Conservation (phyloP, 2,113 vertebrate genomes). For the Cyanoliseus patagonus region DNA sequence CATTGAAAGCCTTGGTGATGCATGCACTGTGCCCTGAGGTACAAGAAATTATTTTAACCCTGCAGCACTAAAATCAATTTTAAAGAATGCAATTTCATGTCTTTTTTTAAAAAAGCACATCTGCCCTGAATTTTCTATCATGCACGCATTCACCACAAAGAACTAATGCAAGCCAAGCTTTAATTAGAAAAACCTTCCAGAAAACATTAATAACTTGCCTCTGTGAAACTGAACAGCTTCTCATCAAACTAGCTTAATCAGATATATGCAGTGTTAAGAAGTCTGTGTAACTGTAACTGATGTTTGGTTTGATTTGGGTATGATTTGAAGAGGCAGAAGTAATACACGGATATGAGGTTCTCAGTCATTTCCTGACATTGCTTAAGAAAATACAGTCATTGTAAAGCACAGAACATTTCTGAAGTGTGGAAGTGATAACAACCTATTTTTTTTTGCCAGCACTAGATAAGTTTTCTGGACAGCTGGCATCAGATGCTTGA, state of each 20-base stretch:
- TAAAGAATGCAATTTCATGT: neutral
- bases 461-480: neutral
- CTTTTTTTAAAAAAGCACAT: neutral
- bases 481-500: neutral
- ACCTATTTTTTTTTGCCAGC: neutral
- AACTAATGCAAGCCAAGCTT: neutral
- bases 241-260: neutral
- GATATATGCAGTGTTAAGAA: neutral
- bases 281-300: neutral
- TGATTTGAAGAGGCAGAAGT: neutral
- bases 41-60: neutral
- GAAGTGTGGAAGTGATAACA: neutral
- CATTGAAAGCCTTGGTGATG: neutral
- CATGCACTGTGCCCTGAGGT: neutral
- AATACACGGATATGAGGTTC: neutral
- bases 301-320: neutral
- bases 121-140: neutral
- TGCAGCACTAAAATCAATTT: neutral
- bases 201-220: neutral
- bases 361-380: neutral
- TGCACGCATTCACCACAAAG: neutral
- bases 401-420: neutral
- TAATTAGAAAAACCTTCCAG: neutral
- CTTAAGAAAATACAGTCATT: neutral
- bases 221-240: neutral